Evolutionary conservation across 2,797 vertebrate species (phyloP).

Genomic region (Dendrocincla tyrannina): DNA sequence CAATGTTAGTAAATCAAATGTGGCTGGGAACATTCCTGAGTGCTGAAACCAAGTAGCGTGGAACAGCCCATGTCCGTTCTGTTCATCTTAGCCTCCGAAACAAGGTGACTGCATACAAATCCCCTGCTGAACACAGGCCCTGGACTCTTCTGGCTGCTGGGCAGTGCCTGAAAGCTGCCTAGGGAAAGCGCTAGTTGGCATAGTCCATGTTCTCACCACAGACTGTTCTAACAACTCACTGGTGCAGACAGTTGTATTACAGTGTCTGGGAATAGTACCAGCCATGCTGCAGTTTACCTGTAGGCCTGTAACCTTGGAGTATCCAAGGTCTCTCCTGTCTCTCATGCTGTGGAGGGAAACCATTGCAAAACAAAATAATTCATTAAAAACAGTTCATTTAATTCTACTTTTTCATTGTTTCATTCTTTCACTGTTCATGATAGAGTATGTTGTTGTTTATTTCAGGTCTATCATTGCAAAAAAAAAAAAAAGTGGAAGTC

Average conservation of each 20-base stretch:
- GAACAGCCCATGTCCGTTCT: background rate
- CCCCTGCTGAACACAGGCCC: accelerated
- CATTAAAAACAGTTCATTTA: background rate
- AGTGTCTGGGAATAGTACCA: background rate
- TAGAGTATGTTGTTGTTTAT: background rate
- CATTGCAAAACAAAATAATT: background rate
- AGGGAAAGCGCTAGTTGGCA: background rate
- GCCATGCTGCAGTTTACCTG: background rate
- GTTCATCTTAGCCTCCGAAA: background rate
- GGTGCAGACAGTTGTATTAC: background rate
- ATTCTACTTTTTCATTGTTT: background rate
- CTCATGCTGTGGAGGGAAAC: background rate
- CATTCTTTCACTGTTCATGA: background rate
- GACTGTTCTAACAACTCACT: background rate
- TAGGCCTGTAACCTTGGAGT: background rate
- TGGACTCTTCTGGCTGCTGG: background rate
- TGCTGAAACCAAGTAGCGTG: background rate
- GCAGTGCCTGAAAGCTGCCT: background rate
- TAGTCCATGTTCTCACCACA: background rate
- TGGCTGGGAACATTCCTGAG: background rate
- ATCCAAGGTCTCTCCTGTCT: background rate
- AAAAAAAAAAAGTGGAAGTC: background rate
- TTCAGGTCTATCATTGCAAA: background rate
- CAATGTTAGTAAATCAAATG: background rate
- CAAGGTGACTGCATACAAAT: background rate